phyloP scores from a whole-genome alignment of 2,113 vertebrate genomes.

The Xiphorhynchus elegans region DNA sequence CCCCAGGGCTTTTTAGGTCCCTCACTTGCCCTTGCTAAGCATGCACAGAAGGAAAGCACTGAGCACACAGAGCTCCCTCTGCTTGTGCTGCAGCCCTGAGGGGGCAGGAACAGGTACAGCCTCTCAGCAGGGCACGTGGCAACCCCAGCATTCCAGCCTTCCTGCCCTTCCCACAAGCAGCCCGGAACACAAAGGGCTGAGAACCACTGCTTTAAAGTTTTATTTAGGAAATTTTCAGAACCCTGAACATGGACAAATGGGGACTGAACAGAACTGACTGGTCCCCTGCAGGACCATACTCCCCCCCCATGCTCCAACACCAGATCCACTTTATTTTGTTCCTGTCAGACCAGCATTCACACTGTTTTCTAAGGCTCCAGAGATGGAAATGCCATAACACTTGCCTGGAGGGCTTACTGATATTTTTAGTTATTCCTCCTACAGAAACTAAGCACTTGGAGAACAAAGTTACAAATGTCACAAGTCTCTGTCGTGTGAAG shows the following conservation, averaged over 20 bases:
- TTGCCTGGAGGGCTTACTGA: not conserved
- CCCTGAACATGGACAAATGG: not conserved
- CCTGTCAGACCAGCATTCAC: not conserved
- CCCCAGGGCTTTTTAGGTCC: not conserved
- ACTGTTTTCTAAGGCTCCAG: not conserved
- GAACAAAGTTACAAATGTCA: not conserved
- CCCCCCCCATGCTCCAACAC: not conserved
- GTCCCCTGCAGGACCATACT: not conserved
- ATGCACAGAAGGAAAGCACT: not conserved
- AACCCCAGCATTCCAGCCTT: not conserved
- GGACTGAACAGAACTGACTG: not conserved
- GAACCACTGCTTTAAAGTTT: not conserved
- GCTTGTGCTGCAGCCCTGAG: no score
- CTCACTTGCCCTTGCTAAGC: not conserved
- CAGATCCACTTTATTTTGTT: not conserved
- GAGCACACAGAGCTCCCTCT: not conserved
- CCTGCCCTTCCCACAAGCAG: not conserved
- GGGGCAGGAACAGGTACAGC: not conserved
- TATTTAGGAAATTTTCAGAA: not conserved
- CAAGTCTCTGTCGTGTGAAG: not conserved
- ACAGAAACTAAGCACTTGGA: not conserved
- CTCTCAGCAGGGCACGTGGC: fast-evolving
- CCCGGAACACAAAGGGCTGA: not conserved
- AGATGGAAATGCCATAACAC: not conserved
- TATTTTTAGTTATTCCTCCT: not conserved